phyloP scores from a whole-genome alignment of 1,140 invertebrate species.

The Bombus vancouverensis region DNA sequence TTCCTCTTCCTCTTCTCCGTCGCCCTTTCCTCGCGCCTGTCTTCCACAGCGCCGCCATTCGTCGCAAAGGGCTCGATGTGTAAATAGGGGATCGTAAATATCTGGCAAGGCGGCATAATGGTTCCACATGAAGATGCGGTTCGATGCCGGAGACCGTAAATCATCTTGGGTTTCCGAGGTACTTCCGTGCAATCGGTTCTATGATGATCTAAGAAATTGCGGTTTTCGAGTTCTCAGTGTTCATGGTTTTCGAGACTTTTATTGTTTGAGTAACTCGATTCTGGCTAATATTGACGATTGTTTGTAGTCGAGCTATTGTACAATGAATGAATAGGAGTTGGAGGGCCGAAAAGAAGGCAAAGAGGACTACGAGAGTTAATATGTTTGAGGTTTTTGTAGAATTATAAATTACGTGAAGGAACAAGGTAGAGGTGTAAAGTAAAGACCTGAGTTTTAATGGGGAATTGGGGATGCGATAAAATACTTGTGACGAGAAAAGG shows the following conservation, averaged over 20 bases:
- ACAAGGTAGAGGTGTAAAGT: too few relatives aligned
- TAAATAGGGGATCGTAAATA: conserved; percentile 58
- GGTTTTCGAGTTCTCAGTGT: conserved; percentile 50
- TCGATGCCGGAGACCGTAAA: conserved; percentile 48
- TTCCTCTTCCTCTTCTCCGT: background rate
- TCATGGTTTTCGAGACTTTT: conserved; percentile 12
- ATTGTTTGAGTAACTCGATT: background rate
- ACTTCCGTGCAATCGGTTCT: conserved; percentile 24
- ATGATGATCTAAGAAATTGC: conserved; percentile 45
- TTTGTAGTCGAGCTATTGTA: background rate
- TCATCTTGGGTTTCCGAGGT: conserved; percentile 21
- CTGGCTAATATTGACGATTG: background rate
- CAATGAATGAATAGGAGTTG: background rate
- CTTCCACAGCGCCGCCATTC: background rate
- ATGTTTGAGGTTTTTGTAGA: background rate
- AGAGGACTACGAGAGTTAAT: fast-evolving
- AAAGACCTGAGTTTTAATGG: too few relatives aligned
- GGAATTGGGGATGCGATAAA: too few relatives aligned
- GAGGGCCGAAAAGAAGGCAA: fast-evolving
- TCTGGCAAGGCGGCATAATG: conserved; percentile 26
- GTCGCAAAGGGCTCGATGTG: conserved; percentile 6
- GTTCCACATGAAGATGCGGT: conserved; percentile 46
- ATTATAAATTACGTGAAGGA: background rate
- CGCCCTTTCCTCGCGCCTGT: background rate
- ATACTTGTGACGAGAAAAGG: too few relatives aligned